A percentile compares a stretch with the other conserved stretches of the same genome.
These are phyloP conservation scores for Actenoides lindsayi DNA, from an alignment of 2,113 vertebrate genomes.

Conservation along the genomic window DNA sequence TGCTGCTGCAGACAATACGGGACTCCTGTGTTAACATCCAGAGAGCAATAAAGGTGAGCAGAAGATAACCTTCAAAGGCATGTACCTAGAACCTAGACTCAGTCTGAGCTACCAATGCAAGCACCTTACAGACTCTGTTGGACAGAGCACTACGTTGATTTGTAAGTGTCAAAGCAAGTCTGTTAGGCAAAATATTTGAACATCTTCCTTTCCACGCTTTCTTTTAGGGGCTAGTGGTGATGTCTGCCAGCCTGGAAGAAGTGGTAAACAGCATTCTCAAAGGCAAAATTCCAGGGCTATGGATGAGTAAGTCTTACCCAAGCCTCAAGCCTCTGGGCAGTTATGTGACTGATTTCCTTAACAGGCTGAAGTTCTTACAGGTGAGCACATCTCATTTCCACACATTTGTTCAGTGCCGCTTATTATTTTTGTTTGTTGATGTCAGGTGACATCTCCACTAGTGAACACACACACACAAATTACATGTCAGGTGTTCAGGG, in stretches of 20 bases:
- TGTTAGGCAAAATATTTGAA: background rate
- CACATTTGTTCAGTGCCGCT: background rate
- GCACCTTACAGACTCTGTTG: background rate
- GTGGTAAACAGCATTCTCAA: constrained; percentile 87
- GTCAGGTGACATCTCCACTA: background rate
- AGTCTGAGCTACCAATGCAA: background rate
- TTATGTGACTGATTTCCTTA: constrained; percentile 86
- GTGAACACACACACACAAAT: too few species aligned
- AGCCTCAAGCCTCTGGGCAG: constrained; percentile 90
- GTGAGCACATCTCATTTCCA: constrained; percentile 42
- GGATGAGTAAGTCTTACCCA: constrained; percentile 90
- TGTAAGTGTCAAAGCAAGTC: background rate
- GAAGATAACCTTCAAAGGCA: background rate
- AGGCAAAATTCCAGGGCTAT: constrained; percentile 84
- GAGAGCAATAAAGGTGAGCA: constrained; percentile 87
- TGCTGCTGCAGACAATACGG: constrained; percentile 79
- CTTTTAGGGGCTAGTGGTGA: constrained; percentile 83
- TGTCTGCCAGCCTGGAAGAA: constrained; percentile 88
- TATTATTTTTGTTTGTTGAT: background rate
- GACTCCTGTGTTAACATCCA: constrained; percentile 86
- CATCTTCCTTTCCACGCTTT: background rate
- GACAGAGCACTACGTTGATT: background rate
- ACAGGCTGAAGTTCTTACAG: constrained; percentile 85
- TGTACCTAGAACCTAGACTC: background rate
- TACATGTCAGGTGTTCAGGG: too few species aligned